Conservation (phyloP, 2,888 invertebrate genomes). For the Drosophila picticornis region DNA sequence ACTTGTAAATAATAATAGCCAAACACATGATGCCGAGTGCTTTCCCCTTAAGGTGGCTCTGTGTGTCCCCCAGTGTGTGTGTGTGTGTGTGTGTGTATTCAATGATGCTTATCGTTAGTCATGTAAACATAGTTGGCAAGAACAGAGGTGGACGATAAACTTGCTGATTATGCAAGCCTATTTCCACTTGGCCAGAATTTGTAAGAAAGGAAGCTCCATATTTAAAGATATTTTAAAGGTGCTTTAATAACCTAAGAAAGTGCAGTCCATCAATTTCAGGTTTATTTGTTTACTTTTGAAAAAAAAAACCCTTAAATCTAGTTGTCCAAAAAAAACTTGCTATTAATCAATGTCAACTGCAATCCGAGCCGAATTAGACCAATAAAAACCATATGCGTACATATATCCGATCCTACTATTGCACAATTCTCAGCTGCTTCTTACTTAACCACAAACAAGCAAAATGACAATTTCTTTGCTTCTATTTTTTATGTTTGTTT, state of each 20-base stretch:
- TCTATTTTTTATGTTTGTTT: conserved; percentile 10
- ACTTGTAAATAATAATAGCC: conserved; percentile 57
- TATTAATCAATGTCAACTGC: not conserved
- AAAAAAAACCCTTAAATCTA: not conserved
- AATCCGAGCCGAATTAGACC: not conserved
- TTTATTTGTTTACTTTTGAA: not conserved
- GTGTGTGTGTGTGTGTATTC: not conserved
- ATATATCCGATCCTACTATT: not conserved
- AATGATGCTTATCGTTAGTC: conserved; percentile 36
- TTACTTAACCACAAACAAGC: not conserved
- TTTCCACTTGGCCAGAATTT: not conserved
- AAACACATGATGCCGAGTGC: conserved; percentile 32
- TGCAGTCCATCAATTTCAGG: not conserved
- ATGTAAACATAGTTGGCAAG: conserved; percentile 6
- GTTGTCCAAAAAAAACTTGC: no score
- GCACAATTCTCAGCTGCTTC: not conserved
- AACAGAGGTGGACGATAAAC: conserved; percentile 15
- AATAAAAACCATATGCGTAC: not conserved
- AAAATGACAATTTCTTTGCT: conserved; percentile 10
- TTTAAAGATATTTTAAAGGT: not conserved
- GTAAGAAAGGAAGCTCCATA: not conserved
- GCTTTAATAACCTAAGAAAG: not conserved
- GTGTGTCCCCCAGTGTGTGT: not conserved
- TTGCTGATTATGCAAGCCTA: conserved; percentile 7
- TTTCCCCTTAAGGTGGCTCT: not conserved